Evolutionary conservation across 2,113 vertebrate species (phyloP).

Genomic region (Panthera uncia): DNA sequence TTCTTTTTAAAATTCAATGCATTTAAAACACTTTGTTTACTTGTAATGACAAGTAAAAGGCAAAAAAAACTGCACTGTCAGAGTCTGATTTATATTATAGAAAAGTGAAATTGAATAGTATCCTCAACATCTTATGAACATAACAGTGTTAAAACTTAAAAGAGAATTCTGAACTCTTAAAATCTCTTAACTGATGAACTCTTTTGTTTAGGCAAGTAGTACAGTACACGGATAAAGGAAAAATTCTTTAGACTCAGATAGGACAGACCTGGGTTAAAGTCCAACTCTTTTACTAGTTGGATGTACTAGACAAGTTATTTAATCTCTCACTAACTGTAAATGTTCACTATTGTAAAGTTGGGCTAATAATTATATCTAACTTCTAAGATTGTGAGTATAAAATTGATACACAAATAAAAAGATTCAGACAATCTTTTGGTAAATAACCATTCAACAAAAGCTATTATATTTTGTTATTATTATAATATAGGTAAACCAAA

Average conservation of each 20-base stretch:
- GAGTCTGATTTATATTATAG: background rate
- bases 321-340: background rate
- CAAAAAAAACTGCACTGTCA: background rate
- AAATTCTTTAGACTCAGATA: background rate
- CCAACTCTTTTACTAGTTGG: background rate
- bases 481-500: slow-evolving; percentile 13
- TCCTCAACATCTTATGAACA: background rate
- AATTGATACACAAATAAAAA: slow-evolving; percentile 2
- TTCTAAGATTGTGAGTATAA: background rate
- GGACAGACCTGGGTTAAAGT: background rate
- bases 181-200: background rate
- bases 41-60: background rate
- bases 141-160: background rate
- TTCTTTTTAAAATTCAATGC: background rate
- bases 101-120: background rate
- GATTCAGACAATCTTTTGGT: background rate
- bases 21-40: background rate
- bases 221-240: background rate
- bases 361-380: background rate
- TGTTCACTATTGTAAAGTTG: background rate
- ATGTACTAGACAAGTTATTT: background rate
- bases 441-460: background rate
- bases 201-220: background rate
- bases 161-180: slow-evolving; percentile 7
- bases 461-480: background rate